Percentiles rank a stretch among this genome's conserved stretches.
These are phyloP conservation scores for Pelecanus crispus DNA, from an alignment of 2,113 vertebrate species.

Conservation along the genomic window DNA sequence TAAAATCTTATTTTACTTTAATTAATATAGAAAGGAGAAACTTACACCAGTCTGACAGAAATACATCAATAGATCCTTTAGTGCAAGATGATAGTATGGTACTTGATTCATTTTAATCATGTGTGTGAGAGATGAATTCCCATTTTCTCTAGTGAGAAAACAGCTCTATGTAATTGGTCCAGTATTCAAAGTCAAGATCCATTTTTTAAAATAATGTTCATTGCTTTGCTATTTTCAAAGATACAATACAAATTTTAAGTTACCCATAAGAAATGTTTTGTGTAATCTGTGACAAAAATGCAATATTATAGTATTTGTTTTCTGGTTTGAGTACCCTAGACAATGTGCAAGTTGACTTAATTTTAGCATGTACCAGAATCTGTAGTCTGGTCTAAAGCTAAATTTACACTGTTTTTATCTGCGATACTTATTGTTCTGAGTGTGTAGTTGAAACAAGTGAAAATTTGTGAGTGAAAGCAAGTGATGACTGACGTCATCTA, in stretches of 20 bases:
- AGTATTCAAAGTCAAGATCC: neutral
- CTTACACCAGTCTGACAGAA: neutral
- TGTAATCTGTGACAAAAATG: neutral
- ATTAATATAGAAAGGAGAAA: neutral
- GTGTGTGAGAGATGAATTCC: neutral
- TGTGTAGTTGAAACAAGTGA: neutral
- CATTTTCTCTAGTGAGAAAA: neutral
- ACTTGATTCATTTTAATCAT: neutral
- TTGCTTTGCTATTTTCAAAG: neutral
- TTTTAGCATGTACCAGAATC: neutral
- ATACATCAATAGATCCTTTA: neutral
- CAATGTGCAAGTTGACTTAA: neutral
- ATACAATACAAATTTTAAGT: neutral
- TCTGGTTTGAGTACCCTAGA: neutral
- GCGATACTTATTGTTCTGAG: neutral
- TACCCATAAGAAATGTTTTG: neutral
- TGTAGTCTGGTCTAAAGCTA: neutral
- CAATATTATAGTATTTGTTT: neutral
- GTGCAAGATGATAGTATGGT: neutral
- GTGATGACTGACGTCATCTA: neutral
- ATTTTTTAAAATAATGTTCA: neutral
- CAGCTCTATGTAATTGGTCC: neutral
- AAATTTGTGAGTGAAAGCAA: neutral
- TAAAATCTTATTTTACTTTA: neutral
- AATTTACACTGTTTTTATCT: neutral